Percentiles rank a stretch among this genome's conserved stretches.
Evolutionary conservation across 2,888 invertebrate genomes (phyloP).

Genomic region (Lasius platythorax): DNA sequence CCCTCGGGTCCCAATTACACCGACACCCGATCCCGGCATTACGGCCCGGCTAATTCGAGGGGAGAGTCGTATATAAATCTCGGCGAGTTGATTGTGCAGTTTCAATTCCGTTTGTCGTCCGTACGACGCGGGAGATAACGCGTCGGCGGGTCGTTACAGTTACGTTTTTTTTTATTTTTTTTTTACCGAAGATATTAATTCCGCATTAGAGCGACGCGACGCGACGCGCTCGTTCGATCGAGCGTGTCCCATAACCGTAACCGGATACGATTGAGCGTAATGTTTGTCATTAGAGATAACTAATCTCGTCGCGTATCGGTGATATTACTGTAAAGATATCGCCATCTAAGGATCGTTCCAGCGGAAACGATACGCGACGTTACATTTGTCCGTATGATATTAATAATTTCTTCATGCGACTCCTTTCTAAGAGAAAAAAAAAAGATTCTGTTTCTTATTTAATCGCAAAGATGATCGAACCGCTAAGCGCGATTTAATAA

Average conservation of each 20-base stretch:
- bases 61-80: constrained; percentile 84
- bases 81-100: constrained; percentile 79
- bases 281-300: constrained; percentile 49
- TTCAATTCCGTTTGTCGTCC: constrained; percentile 76
- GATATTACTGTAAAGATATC: constrained; percentile 11
- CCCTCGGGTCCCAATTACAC: constrained; percentile 86
- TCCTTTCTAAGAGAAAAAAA: too few relatives aligned
- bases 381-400: too few relatives aligned
- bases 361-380: neutral
- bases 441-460: neutral
- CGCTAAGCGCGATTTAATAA: constrained; percentile 20
- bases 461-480: neutral
- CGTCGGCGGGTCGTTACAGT: constrained; percentile 50
- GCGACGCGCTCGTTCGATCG: constrained; percentile 23
- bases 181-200: constrained; percentile 46
- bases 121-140: constrained; percentile 33
- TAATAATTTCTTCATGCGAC: neutral
- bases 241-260: constrained; percentile 47
- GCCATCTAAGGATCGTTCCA: neutral
- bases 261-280: constrained; percentile 48
- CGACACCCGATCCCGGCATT: constrained; percentile 85
- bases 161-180: constrained; percentile 7
- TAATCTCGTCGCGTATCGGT: neutral
- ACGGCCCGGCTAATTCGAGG: constrained; percentile 84
- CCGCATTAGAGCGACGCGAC: constrained; percentile 22